Conservation (phyloP, 2,113 vertebrate species). For the Corvus cornix region DNA sequence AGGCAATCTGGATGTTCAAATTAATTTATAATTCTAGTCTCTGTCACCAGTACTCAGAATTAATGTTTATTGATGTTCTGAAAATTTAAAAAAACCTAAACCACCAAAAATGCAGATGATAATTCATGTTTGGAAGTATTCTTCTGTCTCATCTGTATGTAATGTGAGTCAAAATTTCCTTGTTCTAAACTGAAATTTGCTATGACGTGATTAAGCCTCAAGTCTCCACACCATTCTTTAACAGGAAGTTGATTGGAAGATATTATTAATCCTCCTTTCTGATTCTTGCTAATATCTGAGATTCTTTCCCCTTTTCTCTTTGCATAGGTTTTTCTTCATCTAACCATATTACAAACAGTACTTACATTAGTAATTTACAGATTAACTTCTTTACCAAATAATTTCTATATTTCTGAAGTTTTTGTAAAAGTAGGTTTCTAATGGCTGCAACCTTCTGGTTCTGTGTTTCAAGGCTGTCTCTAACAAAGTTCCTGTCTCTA, state of each 20-base stretch:
- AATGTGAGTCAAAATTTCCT: neutral
- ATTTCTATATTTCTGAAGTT: neutral
- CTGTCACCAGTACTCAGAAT: neutral
- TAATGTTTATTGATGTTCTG: neutral
- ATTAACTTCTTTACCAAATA: neutral
- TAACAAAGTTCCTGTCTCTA: neutral
- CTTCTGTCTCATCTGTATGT: neutral
- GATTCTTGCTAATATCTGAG: neutral
- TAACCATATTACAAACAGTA: neutral
- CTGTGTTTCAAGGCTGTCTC: neutral
- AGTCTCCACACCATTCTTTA: neutral
- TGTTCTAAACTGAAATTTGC: neutral
- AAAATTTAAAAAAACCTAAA: neutral
- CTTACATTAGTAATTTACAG: neutral
- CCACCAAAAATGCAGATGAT: neutral
- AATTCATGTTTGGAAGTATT: neutral
- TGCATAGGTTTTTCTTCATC: neutral
- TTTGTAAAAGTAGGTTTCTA: neutral
- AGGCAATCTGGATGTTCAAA: neutral
- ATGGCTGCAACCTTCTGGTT: neutral
- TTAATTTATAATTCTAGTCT: neutral
- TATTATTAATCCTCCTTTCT: neutral
- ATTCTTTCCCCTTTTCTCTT: neutral
- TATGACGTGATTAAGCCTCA: rapidly evolving
- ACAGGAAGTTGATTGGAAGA: neutral